Evolutionary conservation across 2,888 invertebrate species (phyloP).

Genomic region (Eristalinus aeneus): DNA sequence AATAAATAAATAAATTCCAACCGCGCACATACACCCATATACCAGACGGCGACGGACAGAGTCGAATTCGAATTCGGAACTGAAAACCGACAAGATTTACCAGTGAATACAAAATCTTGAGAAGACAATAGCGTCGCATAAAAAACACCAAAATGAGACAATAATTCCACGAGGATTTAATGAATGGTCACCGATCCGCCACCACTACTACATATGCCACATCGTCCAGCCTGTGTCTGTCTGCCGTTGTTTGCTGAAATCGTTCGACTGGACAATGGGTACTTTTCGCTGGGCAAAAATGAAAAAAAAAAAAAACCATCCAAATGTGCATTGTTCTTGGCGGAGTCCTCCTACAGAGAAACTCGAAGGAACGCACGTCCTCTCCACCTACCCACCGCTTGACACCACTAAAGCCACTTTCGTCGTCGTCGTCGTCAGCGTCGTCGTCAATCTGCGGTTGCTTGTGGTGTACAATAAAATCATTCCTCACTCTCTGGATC

Average conservation of each 20-base stretch:
- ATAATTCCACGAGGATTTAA: conserved; percentile 55
- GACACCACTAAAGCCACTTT: not conserved
- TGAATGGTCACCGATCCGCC: conserved; percentile 36
- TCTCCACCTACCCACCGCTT: not conserved
- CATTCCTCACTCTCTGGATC: conserved; percentile 46
- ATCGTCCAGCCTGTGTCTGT: not conserved
- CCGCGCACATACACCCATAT: not conserved
- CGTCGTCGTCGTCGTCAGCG: not conserved
- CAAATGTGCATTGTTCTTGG: conserved; percentile 49
- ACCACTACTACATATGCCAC: conserved; percentile 8
- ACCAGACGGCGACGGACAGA: not conserved
- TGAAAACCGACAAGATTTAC: not conserved
- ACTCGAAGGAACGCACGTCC: not conserved
- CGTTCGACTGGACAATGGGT: conserved; percentile 37
- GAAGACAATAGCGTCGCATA: conserved; percentile 38
- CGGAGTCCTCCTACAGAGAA: conserved; percentile 1
- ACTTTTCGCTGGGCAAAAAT: conserved; percentile 12
- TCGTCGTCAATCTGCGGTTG: not conserved
- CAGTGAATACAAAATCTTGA: not conserved
- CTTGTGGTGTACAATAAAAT: conserved; percentile 48
- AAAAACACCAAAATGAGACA: conserved; percentile 41
- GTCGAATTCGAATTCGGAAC: not conserved
- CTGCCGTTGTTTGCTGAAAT: conserved; percentile 16
- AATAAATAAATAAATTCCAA: conserved; percentile 19
- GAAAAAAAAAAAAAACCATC: not conserved